Percentiles rank a stretch among this genome's conserved stretches.
Conservation (phyloP, 2,113 vertebrate species). For the Menura novaehollandiae region DNA sequence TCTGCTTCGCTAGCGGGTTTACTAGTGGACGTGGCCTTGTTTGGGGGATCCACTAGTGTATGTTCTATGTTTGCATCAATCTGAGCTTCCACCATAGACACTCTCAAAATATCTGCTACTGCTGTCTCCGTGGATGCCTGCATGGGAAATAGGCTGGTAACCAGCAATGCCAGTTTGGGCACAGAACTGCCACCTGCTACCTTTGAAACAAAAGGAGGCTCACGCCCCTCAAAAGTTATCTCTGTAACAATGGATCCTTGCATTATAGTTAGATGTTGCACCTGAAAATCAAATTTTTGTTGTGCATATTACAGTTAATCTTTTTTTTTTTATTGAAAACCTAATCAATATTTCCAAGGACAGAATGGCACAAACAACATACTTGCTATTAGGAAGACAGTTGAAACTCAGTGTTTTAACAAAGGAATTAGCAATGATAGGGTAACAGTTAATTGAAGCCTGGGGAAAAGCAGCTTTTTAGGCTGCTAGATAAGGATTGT, state of each 20-base stretch:
- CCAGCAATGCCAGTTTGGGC: conserved; percentile 74
- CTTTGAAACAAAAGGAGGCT: conserved; percentile 81
- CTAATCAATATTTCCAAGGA: conserved; percentile 64
- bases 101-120: conserved; percentile 92
- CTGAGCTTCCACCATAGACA: conserved; percentile 98
- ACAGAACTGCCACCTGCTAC: conserved; percentile 76
- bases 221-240: conserved; percentile 88
- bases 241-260: conserved; percentile 93
- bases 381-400: conserved; percentile 67
- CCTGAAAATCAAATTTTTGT: conserved; percentile 76
- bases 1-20: conserved; percentile 70
- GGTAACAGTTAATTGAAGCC: conserved; percentile 55
- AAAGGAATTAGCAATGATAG: conserved; percentile 56
- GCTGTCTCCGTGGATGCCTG: conserved; percentile 80
- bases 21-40: conserved; percentile 77
- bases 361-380: conserved; percentile 70
- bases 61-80: conserved; percentile 86
- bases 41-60: conserved; percentile 85
- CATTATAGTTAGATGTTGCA: conserved; percentile 89
- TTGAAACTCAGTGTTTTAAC: conserved; percentile 68
- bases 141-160: conserved; percentile 74
- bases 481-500: conserved; percentile 52
- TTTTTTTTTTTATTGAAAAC: not conserved
- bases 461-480: conserved; percentile 52
- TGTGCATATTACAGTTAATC: conserved; percentile 70